These are phyloP conservation scores for Hafferia zeledoni DNA, from an alignment of 2,797 vertebrate genomes.

Conservation along the genomic window DNA sequence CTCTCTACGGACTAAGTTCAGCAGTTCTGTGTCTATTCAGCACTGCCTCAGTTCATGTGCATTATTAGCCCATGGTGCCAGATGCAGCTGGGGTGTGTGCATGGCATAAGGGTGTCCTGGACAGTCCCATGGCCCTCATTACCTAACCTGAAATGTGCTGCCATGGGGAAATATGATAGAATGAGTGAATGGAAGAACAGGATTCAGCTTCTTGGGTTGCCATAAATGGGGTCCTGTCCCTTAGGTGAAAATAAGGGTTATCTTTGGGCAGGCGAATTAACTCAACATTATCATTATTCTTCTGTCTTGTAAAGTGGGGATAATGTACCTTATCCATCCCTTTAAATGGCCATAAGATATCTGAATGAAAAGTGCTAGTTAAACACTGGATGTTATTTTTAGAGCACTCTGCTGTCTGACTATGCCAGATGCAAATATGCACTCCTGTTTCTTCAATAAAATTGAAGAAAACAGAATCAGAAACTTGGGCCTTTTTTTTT, in stretches of 20 bases:
- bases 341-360: background rate
- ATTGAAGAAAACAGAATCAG: background rate
- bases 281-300: background rate
- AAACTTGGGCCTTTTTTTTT: background rate
- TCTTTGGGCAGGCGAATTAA: background rate
- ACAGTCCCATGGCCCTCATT: background rate
- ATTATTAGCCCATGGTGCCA: background rate
- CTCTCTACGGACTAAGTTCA: background rate
- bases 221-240: background rate
- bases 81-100: background rate
- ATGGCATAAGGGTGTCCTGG: background rate
- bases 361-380: background rate
- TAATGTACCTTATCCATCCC: background rate
- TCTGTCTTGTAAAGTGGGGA: background rate
- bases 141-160: accelerated
- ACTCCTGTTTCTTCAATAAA: background rate
- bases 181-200: background rate
- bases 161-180: background rate
- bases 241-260: background rate
- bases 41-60: too few relatives aligned
- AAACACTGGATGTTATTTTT: background rate
- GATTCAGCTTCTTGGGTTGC: background rate
- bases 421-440: background rate
- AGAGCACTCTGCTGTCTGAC: background rate
- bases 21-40: background rate